Conservation (phyloP, 2,797 vertebrate species). For the Schizopygopsis malacanthus region DNA sequence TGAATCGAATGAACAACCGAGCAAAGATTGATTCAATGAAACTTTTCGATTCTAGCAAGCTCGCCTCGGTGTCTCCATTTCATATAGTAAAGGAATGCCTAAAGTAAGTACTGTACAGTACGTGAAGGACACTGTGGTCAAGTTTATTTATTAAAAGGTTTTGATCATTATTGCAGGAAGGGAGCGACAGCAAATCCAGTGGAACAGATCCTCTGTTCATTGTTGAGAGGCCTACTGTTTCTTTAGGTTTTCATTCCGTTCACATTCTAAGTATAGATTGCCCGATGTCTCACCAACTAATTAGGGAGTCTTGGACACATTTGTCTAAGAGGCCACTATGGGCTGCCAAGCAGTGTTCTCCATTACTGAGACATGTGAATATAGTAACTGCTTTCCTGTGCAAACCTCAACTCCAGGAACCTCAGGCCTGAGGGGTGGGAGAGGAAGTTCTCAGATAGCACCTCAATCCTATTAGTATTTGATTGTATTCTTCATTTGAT, state of each 20-base stretch:
- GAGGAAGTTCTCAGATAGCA: slow-evolving; percentile 42
- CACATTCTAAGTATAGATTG: slow-evolving; percentile 43
- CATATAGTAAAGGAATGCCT: slow-evolving; percentile 20
- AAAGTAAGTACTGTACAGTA: slow-evolving; percentile 12
- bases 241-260: slow-evolving; percentile 46
- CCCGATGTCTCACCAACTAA: slow-evolving; percentile 39
- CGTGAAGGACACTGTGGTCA: slow-evolving; percentile 35
- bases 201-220: slow-evolving; percentile 30
- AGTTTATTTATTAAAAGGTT: slow-evolving; percentile 53
- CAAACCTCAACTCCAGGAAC: slow-evolving; percentile 34
- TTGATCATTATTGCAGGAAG: slow-evolving; percentile 41
- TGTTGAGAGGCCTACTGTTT: slow-evolving; percentile 42
- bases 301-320: slow-evolving; percentile 48
- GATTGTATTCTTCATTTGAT: slow-evolving; percentile 36
- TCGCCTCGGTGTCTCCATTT: neutral
- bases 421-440: slow-evolving; percentile 28
- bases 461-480: slow-evolving; percentile 31
- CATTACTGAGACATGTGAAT: slow-evolving; percentile 45
- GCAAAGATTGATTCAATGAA: neutral
- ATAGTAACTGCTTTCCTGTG: slow-evolving; percentile 42
- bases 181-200: slow-evolving; percentile 18
- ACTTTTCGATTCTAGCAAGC: neutral
- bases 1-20: neutral
- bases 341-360: slow-evolving; percentile 42
- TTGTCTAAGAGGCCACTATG: slow-evolving; percentile 36